phyloP scores from a whole-genome alignment of 1,140 invertebrate species.

The Campoletis sonorensis region DNA sequence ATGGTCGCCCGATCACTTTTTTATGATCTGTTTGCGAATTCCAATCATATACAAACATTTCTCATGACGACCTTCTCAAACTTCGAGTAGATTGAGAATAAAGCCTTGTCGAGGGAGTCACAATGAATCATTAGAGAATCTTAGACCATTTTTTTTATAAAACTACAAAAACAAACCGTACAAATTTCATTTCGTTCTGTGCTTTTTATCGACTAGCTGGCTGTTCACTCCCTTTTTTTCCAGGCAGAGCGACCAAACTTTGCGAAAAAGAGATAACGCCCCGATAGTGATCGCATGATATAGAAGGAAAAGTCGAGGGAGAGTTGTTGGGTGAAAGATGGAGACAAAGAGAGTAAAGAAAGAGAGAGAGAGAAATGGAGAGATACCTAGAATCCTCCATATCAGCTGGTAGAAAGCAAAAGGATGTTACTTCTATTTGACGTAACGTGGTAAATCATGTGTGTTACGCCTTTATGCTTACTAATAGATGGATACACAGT shows the following conservation, averaged over 20 bases:
- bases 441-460: not conserved
- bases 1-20: no score
- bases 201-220: not conserved
- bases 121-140: no score
- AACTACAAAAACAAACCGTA: not conserved
- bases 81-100: no score
- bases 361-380: not conserved
- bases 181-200: not conserved
- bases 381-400: conserved; percentile 1
- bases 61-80: no score
- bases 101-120: no score
- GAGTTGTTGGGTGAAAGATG: not conserved
- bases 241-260: conserved; percentile 14
- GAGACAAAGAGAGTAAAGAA: not conserved
- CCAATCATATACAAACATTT: no score
- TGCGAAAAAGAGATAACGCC: conserved; percentile 23
- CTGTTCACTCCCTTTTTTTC: not conserved
- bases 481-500: conserved; percentile 57
- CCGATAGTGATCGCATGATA: conserved; percentile 15
- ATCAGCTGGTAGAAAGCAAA: not conserved
- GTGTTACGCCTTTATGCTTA: not conserved
- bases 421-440: not conserved
- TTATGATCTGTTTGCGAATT: no score
- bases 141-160: not conserved
- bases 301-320: not conserved